A percentile compares a stretch with the other conserved stretches of the same genome.
Conservation (phyloP, 2,888 invertebrate genomes). For the Phengaris alcon region DNA sequence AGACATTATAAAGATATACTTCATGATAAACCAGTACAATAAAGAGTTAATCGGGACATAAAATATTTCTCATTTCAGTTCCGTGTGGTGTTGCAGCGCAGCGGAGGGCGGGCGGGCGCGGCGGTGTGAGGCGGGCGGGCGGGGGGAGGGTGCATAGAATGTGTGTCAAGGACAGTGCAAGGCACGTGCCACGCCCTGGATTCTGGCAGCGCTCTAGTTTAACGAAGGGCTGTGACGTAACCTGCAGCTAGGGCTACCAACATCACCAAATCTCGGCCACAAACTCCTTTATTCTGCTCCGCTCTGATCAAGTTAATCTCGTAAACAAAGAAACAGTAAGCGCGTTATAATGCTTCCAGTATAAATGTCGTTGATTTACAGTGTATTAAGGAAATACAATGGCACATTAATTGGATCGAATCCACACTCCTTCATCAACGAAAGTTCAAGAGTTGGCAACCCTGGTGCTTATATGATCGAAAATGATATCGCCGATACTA, state of each 20-base stretch:
- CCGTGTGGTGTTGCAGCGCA: constrained; percentile 18
- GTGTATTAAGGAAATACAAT: too few relatives aligned
- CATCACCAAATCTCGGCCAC: background rate
- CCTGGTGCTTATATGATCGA: too few relatives aligned
- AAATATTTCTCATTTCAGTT: constrained; percentile 6
- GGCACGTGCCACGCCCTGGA: constrained; percentile 40
- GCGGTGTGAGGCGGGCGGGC: constrained; percentile 20
- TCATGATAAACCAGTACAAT: background rate
- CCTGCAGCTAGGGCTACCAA: background rate
- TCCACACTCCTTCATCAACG: too few relatives aligned
- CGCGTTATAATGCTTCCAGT: too few relatives aligned
- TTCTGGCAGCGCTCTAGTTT: constrained; percentile 32
- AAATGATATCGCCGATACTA: too few relatives aligned
- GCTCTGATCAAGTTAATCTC: background rate
- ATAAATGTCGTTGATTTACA: too few relatives aligned
- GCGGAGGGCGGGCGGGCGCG: background rate
- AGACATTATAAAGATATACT: background rate
- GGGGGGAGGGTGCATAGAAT: constrained; percentile 37
- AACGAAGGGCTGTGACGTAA: constrained; percentile 30
- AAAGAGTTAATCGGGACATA: background rate
- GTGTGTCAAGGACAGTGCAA: constrained; percentile 43
- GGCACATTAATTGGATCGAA: too few relatives aligned
- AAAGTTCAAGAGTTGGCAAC: too few relatives aligned
- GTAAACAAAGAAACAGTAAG: background rate
- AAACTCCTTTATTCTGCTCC: background rate